phyloP scores from a whole-genome alignment of 2,797 vertebrate genomes.

The Lagorchestes hirsutus region DNA sequence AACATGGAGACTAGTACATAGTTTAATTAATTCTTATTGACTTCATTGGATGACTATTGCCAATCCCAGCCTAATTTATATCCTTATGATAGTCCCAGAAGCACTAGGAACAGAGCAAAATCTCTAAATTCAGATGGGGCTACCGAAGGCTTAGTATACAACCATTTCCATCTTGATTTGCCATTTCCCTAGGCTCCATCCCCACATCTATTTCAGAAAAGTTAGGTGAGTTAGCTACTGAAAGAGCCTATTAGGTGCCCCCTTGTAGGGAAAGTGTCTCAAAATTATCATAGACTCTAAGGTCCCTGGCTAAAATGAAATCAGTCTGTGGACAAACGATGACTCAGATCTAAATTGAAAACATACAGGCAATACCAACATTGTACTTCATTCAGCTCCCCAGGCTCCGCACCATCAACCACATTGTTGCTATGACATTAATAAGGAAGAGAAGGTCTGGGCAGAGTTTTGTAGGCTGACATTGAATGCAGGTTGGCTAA shows the following conservation, averaged over 20 bases:
- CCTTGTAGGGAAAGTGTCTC: constrained; percentile 51
- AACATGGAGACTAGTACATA: not conserved
- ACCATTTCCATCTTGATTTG: not conserved
- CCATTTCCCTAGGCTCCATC: constrained; percentile 15
- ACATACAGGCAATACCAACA: not conserved
- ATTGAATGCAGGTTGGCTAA: not conserved
- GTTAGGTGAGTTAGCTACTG: not conserved
- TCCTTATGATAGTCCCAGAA: not conserved
- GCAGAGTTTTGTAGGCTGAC: not conserved
- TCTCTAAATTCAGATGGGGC: not conserved
- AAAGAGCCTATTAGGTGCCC: not conserved
- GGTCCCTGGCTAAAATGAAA: constrained; percentile 55
- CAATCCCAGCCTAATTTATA: not conserved
- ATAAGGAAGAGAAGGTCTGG: constrained; percentile 39
- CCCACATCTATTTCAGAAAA: constrained; percentile 11
- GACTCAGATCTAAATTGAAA: constrained; percentile 46
- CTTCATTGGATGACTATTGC: not conserved
- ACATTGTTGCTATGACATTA: not conserved
- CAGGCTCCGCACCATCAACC: not conserved
- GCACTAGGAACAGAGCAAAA: not conserved
- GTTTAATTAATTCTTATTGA: not conserved
- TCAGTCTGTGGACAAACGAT: constrained; percentile 56
- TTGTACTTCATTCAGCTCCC: not conserved
- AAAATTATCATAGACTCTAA: constrained; percentile 55
- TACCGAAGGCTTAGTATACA: not conserved